Evolutionary conservation across 2,888 invertebrate genomes (phyloP).

Genomic region (Drosophila leonis): DNA sequence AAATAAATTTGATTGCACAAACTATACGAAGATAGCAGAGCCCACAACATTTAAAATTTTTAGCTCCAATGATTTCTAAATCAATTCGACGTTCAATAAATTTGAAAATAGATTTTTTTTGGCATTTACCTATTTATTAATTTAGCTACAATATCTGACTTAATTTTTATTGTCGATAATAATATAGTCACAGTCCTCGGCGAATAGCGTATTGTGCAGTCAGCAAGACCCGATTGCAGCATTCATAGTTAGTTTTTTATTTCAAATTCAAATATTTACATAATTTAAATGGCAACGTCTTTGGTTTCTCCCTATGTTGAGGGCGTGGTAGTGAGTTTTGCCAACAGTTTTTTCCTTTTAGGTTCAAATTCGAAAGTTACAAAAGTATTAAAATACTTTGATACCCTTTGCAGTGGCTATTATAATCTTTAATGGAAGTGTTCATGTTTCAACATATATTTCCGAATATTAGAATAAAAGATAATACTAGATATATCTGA

Average conservation of each 20-base stretch:
- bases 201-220: not conserved
- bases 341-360: not conserved
- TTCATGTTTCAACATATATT: no score
- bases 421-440: not conserved
- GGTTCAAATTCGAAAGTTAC: not conserved
- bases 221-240: not conserved
- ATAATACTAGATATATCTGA: not conserved
- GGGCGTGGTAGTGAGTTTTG: slow-evolving; percentile 51
- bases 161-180: not conserved
- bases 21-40: not conserved
- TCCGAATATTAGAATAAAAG: no score
- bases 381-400: not conserved
- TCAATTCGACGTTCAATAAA: not conserved
- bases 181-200: no score
- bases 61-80: not conserved
- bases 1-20: not conserved
- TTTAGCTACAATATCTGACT: not conserved
- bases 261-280: not conserved
- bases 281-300: slow-evolving; percentile 4
- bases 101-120: not conserved
- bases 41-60: not conserved
- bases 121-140: not conserved
- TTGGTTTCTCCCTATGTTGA: slow-evolving; percentile 32
- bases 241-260: not conserved
- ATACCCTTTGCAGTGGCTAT: not conserved